These are phyloP conservation scores for Holotrichia oblita DNA, from an alignment of 1,140 invertebrate genomes.

Conservation along the genomic window DNA sequence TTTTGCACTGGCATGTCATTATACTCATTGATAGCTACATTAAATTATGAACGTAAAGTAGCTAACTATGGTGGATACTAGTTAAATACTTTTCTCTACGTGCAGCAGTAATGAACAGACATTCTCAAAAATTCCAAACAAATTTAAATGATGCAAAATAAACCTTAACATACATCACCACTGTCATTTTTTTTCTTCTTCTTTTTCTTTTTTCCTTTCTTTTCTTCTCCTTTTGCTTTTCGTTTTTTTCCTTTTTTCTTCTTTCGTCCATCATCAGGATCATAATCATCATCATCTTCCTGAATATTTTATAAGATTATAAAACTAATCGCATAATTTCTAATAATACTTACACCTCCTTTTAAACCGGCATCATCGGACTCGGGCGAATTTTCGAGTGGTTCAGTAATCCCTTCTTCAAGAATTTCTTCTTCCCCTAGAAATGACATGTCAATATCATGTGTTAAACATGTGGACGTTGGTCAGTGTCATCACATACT, in stretches of 20 bases:
- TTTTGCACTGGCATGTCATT: no score
- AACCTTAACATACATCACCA: conserved; percentile 73
- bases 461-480: conserved; percentile 55
- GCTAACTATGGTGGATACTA: no score
- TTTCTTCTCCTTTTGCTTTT: conserved; percentile 86
- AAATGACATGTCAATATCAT: conserved; percentile 52
- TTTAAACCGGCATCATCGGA: conserved; percentile 71
- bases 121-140: no score
- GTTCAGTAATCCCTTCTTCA: conserved; percentile 70
- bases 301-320: conserved; percentile 54
- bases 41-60: no score
- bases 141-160: neutral
- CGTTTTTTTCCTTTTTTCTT: conserved; percentile 92
- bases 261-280: conserved; percentile 82
- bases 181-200: conserved; percentile 92
- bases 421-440: conserved; percentile 76
- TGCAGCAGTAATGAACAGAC: no score
- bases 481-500: conserved; percentile 56
- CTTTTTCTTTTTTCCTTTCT: conserved; percentile 91
- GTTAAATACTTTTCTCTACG: no score
- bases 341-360: conserved; percentile 48
- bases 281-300: conserved; percentile 88
- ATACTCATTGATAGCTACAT: no score
- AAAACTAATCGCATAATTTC: neutral
- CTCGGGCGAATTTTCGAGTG: conserved; percentile 75